Evolutionary conservation across 2,113 vertebrate species (phyloP).

Genomic region (Cricetomys ansorgei): DNA sequence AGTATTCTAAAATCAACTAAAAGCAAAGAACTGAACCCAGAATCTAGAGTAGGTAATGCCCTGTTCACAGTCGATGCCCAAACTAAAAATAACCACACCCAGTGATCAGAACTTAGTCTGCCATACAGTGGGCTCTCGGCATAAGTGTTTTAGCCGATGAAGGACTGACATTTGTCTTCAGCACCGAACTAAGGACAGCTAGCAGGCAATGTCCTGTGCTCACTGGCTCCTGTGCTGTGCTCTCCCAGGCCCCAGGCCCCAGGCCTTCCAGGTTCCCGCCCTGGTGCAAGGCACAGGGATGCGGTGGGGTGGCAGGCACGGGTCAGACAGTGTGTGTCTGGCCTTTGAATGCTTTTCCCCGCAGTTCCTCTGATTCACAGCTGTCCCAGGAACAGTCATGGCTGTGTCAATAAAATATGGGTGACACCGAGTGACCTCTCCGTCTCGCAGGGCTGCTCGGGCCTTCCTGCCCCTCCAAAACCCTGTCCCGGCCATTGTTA

Average conservation of each 20-base stretch:
- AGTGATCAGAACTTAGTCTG: background rate
- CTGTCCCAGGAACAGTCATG: slow-evolving; percentile 76
- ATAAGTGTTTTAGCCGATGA: rapidly evolving
- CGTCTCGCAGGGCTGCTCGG: slow-evolving; percentile 52
- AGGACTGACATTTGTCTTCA: rapidly evolving
- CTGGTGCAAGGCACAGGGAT: background rate
- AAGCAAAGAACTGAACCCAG: background rate
- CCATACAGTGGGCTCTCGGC: background rate
- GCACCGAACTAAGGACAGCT: rapidly evolving
- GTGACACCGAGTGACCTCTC: slow-evolving; percentile 76
- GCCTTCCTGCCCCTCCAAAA: slow-evolving; percentile 74
- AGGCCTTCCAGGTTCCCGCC: background rate
- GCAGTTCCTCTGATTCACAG: slow-evolving; percentile 81
- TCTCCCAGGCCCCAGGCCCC: background rate
- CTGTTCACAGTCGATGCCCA: background rate
- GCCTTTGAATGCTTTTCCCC: slow-evolving; percentile 69
- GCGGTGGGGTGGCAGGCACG: background rate
- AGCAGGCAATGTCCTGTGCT: background rate
- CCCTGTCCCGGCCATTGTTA: slow-evolving; percentile 38
- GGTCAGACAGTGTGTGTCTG: slow-evolving; percentile 72
- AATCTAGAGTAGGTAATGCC: background rate
- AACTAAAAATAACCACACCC: background rate
- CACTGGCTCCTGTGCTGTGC: background rate
- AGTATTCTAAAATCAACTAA: background rate
- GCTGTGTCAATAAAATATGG: slow-evolving; percentile 79